phyloP scores from a whole-genome alignment of 2,797 vertebrate species.

The Xyrichtys novacula region DNA sequence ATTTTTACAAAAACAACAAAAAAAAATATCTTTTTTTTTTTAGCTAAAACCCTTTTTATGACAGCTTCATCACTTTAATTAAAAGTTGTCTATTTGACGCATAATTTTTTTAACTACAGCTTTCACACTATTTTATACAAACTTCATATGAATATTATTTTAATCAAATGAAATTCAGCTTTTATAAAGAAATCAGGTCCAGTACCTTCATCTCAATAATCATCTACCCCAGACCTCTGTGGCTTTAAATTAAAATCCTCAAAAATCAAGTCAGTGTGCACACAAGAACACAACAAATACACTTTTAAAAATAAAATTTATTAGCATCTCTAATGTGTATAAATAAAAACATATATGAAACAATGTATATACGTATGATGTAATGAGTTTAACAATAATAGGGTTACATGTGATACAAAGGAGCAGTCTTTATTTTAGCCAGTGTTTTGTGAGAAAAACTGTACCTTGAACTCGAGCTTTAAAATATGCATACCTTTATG shows the following conservation, averaged over 20 bases:
- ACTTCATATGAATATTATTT: too few species aligned
- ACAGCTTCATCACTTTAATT: too few species aligned
- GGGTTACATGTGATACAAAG: constrained; percentile 88
- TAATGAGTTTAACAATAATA: constrained; percentile 90
- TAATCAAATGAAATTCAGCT: too few species aligned
- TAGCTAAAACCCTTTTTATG: too few species aligned
- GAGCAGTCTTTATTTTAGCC: constrained; percentile 80
- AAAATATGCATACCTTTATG: constrained; percentile 85
- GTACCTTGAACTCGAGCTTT: constrained; percentile 83
- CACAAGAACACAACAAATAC: constrained; percentile 61
- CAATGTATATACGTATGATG: constrained; percentile 88
- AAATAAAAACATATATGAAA: constrained; percentile 93
- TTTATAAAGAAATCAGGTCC: background rate
- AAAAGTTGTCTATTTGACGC: too few species aligned
- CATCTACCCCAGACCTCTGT: background rate
- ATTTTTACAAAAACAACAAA: too few species aligned
- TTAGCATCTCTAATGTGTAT: constrained; percentile 92
- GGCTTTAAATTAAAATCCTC: background rate
- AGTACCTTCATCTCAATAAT: background rate
- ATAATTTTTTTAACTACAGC: too few species aligned
- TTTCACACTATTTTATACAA: too few species aligned
- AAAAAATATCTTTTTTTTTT: too few species aligned
- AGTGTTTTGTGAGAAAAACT: constrained; percentile 84
- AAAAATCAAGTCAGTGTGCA: constrained; percentile 11
- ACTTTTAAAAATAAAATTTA: constrained; percentile 96